Evolutionary conservation across 2,113 vertebrate genomes (phyloP), one percentile per base, ranked within the genome.

Genomic region (Scophthalmus maximus): DNA sequence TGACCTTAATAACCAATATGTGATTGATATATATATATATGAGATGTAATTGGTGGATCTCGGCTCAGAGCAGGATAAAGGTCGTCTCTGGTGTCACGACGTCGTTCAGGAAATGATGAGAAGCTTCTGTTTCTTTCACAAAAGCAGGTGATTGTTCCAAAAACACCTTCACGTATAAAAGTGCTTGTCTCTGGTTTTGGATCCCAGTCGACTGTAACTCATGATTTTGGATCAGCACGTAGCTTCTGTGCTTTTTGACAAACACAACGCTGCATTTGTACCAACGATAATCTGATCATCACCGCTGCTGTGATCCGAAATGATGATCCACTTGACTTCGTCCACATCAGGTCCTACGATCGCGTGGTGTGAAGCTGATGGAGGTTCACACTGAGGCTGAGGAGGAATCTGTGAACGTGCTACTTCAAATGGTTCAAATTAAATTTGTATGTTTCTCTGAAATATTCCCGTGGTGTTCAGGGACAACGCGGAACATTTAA

Each of bases 1-100:
- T 78, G 11, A 82, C 78, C 78, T 65, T 74, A 60, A 61, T 63
- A 72, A 59, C 49, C 2, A 9, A 75, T n/a, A n/a, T n/a, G n/a
- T n/a, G n/a, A n/a, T n/a, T n/a, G n/a, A n/a, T n/a, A 53, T 65
- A 26, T 46, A 59, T 79, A 80, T 51, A 8, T 8, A 36, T 8
- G 53, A 15, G 29, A 17, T 74, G 58, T 78, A 73, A 72, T 82
- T 68, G 61, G 51, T 61, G n/a, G 15, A 26, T 58, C 17, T 25
- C 27, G 20, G 20, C 4, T 65, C 42, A 14, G 42, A 25, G 52
- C 47, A 32, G 22, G 52, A n/a, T 9, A 60, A 68, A 46, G 23
- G 27, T 30, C 1, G 17, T 22, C 14, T 26, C 51, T 73, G 53
- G 23, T 50, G 4, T 3, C 47, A 36, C 27, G 9, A 0, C 52